A percentile compares a stretch with the other conserved stretches of the same genome.
Evolutionary conservation across 2,797 vertebrate species (phyloP).

Genomic region (Eulemur rubriventer): DNA sequence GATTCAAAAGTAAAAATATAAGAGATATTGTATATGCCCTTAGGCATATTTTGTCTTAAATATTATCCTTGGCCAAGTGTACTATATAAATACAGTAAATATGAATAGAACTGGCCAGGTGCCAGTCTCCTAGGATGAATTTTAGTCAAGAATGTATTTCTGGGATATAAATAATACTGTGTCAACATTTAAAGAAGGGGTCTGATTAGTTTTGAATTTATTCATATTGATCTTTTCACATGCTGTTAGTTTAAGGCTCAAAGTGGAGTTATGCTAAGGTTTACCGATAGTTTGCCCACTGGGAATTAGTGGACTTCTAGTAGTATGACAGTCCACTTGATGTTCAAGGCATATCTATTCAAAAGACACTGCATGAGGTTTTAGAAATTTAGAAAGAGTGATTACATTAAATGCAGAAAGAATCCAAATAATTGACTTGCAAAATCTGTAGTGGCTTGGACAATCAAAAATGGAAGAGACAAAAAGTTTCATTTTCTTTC

Average conservation of each 20-base stretch:
- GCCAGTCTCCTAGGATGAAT: conserved; percentile 89
- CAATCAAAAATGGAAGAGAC: neutral
- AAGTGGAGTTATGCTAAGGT: conserved; percentile 84
- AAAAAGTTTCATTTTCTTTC: neutral
- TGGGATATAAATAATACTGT: conserved; percentile 93
- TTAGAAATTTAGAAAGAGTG: neutral
- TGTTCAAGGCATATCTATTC: conserved; percentile 55
- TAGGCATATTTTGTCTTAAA: conserved; percentile 91
- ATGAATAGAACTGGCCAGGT: conserved; percentile 90
- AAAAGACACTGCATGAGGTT: conserved; percentile 37
- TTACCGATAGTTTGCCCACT: conserved; percentile 77
- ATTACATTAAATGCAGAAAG: neutral
- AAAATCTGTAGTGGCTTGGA: neutral
- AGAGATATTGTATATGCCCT: conserved; percentile 89
- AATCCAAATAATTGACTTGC: neutral
- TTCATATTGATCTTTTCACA: conserved; percentile 89
- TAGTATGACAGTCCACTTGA: conserved; percentile 73
- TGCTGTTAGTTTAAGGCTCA: conserved; percentile 86
- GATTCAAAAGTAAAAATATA: conserved; percentile 88
- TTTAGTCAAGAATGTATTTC: conserved; percentile 92
- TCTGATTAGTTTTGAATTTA: conserved; percentile 89
- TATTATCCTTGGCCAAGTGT: conserved; percentile 92
- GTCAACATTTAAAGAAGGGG: conserved; percentile 89
- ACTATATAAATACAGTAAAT: conserved; percentile 92
- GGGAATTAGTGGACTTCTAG: conserved; percentile 70